Evolutionary conservation across 2,797 vertebrate genomes (phyloP).

Genomic region (Sebastes variabilis): DNA sequence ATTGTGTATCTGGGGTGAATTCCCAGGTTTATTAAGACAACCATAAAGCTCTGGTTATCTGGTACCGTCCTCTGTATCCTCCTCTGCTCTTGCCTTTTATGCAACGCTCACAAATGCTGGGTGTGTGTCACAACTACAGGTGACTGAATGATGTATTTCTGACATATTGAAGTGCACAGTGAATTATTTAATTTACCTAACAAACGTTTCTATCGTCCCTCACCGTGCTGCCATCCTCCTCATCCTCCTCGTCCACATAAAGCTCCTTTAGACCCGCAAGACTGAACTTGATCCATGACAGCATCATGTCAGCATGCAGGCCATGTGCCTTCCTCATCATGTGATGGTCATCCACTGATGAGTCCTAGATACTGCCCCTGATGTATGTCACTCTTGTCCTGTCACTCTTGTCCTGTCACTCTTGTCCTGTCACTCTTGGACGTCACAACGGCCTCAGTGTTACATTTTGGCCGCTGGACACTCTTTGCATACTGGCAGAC

Average conservation of each 20-base stretch:
- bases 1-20: not conserved
- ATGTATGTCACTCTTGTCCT: not conserved
- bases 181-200: not conserved
- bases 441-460: not conserved
- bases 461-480: not conserved
- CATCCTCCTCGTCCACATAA: not conserved
- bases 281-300: not conserved
- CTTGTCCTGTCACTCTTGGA: not conserved
- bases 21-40: not conserved
- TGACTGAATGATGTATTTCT: not conserved
- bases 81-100: not conserved
- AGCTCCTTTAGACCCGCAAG: not conserved
- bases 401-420: not conserved
- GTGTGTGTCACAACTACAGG: not conserved
- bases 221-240: not conserved
- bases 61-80: not conserved
- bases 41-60: not conserved
- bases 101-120: too few relatives aligned
- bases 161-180: not conserved
- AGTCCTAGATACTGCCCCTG: not conserved
- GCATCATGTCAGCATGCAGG: not conserved
- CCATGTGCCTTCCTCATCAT: not conserved
- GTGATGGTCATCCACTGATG: constrained; percentile 5
- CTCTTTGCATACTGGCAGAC: not conserved
- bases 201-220: not conserved